A percentile compares a stretch with the other conserved stretches of the same genome.
Conservation (phyloP, 1,140 invertebrate genomes). For the Plutomurus gul region DNA sequence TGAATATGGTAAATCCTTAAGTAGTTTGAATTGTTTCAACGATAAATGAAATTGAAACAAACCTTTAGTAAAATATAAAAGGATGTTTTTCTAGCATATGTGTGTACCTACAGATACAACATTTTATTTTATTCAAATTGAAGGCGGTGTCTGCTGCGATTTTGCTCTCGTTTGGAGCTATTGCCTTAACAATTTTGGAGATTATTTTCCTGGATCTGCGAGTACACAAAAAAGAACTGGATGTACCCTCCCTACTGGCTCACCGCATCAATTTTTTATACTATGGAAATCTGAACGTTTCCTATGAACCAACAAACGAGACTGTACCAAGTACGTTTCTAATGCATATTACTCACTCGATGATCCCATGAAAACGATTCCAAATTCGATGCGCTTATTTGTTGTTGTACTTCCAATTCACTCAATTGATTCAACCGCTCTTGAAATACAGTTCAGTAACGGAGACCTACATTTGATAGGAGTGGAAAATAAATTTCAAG, state of each 20-base stretch:
- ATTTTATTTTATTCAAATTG: background rate
- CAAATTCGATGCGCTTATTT: too few relatives aligned
- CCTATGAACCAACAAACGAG: background rate
- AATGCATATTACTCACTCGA: background rate
- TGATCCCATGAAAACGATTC: too few relatives aligned
- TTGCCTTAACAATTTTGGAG: conserved; percentile 22
- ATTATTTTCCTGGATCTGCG: conserved; percentile 31
- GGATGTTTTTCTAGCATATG: background rate
- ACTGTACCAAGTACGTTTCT: background rate
- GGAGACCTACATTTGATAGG: too few relatives aligned
- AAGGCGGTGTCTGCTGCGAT: background rate
- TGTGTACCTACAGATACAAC: background rate
- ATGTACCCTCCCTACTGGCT: background rate
- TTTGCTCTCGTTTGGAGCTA: background rate
- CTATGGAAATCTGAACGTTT: background rate
- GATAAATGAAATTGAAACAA: too few relatives aligned
- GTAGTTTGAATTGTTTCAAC: too few relatives aligned
- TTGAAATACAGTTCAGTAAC: too few relatives aligned
- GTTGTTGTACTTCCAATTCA: background rate
- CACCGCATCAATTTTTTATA: conserved; percentile 20
- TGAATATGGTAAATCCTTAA: too few relatives aligned
- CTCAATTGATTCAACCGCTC: background rate
- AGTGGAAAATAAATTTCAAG: too few relatives aligned
- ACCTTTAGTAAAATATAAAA: too few relatives aligned
- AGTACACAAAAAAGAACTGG: background rate